Percentiles rank a stretch among this genome's conserved stretches.
Evolutionary conservation across 2,888 invertebrate species (phyloP).

Genomic region (Caenorhabditis sp.): DNA sequence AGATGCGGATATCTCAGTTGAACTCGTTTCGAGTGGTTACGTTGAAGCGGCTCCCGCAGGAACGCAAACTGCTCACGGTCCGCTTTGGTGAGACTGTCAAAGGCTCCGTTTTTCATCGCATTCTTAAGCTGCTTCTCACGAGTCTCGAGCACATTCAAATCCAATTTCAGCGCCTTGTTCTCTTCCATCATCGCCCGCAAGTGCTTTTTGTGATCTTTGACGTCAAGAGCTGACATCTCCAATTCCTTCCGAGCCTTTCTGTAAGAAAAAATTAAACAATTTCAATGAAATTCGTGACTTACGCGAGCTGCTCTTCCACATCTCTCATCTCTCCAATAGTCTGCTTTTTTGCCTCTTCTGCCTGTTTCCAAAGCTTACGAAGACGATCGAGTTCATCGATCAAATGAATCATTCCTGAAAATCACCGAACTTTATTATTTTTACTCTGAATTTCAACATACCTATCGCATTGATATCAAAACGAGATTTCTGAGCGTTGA

Average conservation of each 20-base stretch:
- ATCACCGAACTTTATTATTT: background rate
- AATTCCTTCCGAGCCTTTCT: slow-evolving; percentile 55
- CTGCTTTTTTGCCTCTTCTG: slow-evolving; percentile 47
- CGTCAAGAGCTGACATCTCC: slow-evolving; percentile 52
- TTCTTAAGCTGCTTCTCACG: slow-evolving; percentile 63
- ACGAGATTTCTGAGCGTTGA: slow-evolving; percentile 42
- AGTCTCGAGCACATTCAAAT: slow-evolving; percentile 59
- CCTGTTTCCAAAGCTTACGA: slow-evolving; percentile 50
- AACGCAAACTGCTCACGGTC: slow-evolving; percentile 55
- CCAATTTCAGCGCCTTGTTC: slow-evolving; percentile 61
- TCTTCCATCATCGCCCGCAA: slow-evolving; percentile 60
- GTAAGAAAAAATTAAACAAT: background rate
- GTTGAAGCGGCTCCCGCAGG: slow-evolving; percentile 47
- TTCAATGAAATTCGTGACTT: slow-evolving; percentile 6
- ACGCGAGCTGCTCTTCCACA: slow-evolving; percentile 40
- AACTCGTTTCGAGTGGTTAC: slow-evolving; percentile 52
- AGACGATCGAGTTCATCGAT: slow-evolving; percentile 56
- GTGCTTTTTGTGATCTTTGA: slow-evolving; percentile 65
- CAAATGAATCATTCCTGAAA: slow-evolving; percentile 48
- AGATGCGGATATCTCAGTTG: slow-evolving; percentile 45
- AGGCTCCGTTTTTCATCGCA: slow-evolving; percentile 58
- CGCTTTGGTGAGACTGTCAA: slow-evolving; percentile 56
- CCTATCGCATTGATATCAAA: slow-evolving; percentile 48
- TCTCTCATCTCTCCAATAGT: slow-evolving; percentile 29
- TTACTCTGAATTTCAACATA: background rate